Evolutionary conservation across 2,797 vertebrate species (phyloP), one percentile per base, ranked within the genome.

Genomic region (Poecilia gillii): DNA sequence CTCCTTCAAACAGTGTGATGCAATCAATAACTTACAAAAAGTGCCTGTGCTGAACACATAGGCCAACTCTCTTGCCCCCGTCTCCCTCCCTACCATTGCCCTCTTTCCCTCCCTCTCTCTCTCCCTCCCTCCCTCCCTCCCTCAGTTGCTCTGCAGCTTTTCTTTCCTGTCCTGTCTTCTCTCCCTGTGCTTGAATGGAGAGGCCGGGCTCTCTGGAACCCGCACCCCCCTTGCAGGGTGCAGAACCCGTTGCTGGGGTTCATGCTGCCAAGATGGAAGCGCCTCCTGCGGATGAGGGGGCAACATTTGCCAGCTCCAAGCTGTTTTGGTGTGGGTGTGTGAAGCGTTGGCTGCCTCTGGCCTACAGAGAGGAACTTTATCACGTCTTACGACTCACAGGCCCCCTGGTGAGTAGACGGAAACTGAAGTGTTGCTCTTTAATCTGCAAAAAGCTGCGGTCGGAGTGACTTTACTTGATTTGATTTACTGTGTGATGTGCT

Each of bases 331-430:
- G 89, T 85, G 88, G 83, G 0, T 93, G 89, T 53, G 72, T 93
- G 78, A 90, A 81, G 51, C 92, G 88, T 9, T 95, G 93, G 93
- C 46, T 96, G 11, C 94, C 95, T 6, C 77, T 89, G 85, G 93
- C 51, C 83, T 96, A 96, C 93, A 93, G 95, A 92, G 94, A 95
- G 73, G 96, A 96, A 87, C 91, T 96, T 46, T 93, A 92, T 85
- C 90, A 96, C 0, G 91, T 96, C 25, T 84, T 96, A 62, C 70
- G 62, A 6, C 94, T 96, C 74, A 91, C 93, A 1, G 95, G 95
- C 72, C 96, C 96, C 64, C 80, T 96, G 95, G 96, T 96, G 91
- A 96, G 96, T 92, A 86, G 84, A 78, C 77, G 31, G 85, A 89
- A 90, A 84, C 84, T 90, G 49, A 85, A 85, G 53, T 36, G 71